phyloP scores from a whole-genome alignment of 2,888 invertebrate species.

The Lasius platythorax region DNA sequence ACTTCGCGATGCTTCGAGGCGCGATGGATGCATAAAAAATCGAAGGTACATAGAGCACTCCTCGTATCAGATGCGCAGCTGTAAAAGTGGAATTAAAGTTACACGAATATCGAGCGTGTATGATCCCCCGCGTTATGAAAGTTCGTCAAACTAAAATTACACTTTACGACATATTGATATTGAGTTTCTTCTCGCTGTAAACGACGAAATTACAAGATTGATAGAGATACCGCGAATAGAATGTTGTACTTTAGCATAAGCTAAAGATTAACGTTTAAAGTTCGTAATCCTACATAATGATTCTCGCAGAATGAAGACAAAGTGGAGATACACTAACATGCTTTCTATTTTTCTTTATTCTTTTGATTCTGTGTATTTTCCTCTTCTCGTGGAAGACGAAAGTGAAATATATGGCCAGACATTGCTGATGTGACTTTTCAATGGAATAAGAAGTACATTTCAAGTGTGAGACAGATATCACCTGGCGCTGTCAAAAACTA shows the following conservation, averaged over 20 bases:
- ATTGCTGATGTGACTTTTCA: constrained; percentile 20
- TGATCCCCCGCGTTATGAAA: background rate
- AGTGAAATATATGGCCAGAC: constrained; percentile 19
- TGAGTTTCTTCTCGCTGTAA: constrained; percentile 53
- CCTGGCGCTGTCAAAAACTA: constrained; percentile 16
- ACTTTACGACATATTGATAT: constrained; percentile 11
- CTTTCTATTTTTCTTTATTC: background rate
- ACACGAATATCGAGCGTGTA: background rate
- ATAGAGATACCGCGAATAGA: background rate
- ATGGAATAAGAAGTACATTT: constrained; percentile 29
- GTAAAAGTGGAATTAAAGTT: constrained; percentile 17
- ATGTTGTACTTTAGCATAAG: background rate
- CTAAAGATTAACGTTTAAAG: background rate
- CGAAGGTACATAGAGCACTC: background rate
- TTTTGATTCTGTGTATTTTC: constrained; percentile 9
- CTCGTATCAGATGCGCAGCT: constrained; percentile 8
- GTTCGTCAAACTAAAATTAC: constrained; percentile 46
- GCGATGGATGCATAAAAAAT: background rate
- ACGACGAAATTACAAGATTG: constrained; percentile 41
- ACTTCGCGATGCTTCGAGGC: background rate
- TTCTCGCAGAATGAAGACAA: constrained; percentile 1
- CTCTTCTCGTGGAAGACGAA: constrained; percentile 1
- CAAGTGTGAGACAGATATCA: constrained; percentile 21
- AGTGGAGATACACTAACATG: background rate
- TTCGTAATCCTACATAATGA: background rate